phyloP scores from a whole-genome alignment of 2,797 vertebrate genomes.

The Lutra lutra region DNA sequence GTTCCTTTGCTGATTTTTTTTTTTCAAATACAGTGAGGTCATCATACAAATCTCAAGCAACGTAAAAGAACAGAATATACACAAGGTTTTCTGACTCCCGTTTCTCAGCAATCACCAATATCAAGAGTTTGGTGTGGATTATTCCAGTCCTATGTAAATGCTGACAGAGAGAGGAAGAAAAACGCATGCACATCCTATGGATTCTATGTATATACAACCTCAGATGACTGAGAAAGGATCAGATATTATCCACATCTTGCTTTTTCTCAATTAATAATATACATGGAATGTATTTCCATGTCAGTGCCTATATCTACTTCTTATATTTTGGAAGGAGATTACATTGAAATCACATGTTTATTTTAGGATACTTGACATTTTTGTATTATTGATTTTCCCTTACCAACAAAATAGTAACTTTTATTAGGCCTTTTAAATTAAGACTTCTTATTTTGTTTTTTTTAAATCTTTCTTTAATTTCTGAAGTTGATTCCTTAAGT shows the following conservation, averaged over 20 bases:
- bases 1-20: neutral
- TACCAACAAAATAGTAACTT: neutral
- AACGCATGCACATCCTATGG: neutral
- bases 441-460: neutral
- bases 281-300: neutral
- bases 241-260: neutral
- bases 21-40: neutral
- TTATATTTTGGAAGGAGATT: neutral
- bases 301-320: neutral
- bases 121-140: neutral
- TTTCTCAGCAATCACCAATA: neutral
- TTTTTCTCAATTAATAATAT: neutral
- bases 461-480: neutral
- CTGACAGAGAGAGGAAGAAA: neutral
- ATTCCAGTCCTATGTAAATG: neutral
- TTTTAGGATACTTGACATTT: neutral
- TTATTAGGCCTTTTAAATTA: neutral
- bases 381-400: neutral
- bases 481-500: conserved; percentile 13
- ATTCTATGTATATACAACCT: neutral
- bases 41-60: neutral
- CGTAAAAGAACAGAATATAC: neutral
- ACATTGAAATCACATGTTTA: neutral
- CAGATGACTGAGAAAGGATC: neutral
- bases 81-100: neutral